A percentile compares a stretch with the other conserved stretches of the same genome.
Evolutionary conservation across 2,113 vertebrate species (phyloP).

Genomic region (Eretmochelys imbricata): DNA sequence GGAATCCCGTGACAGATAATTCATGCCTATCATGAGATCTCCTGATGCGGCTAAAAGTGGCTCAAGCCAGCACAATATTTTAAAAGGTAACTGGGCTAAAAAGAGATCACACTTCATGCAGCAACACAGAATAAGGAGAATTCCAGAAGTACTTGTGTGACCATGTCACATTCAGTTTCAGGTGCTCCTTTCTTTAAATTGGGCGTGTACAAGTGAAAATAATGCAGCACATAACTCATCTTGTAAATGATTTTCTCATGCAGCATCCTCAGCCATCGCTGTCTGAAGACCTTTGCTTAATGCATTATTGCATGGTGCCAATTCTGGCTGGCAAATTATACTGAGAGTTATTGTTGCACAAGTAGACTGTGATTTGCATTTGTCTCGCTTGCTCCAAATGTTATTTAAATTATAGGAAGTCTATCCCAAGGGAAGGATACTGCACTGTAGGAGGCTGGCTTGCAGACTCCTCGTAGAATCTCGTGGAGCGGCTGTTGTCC

Average conservation of each 20-base stretch:
- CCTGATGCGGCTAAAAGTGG: background rate
- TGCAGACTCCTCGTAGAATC: background rate
- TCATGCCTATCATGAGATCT: background rate
- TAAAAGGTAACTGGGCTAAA: background rate
- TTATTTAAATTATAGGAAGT: background rate
- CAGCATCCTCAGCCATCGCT: background rate
- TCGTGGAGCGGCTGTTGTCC: background rate
- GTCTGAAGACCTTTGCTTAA: slow-evolving; percentile 21
- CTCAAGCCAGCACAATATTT: background rate
- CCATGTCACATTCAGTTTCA: background rate
- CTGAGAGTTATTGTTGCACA: background rate
- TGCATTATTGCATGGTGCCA: slow-evolving; percentile 3
- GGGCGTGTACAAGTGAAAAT: background rate
- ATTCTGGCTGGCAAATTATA: background rate
- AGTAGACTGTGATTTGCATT: background rate
- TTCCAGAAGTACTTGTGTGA: background rate
- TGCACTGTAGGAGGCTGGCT: background rate
- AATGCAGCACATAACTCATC: background rate
- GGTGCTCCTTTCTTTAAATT: background rate
- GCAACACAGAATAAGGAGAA: background rate
- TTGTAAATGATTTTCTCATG: background rate
- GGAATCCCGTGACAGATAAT: accelerated
- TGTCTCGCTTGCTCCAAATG: accelerated
- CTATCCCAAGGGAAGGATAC: background rate
- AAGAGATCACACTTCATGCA: background rate